Conservation (phyloP, 2,113 vertebrate species). For the Fukomys damarensis region DNA sequence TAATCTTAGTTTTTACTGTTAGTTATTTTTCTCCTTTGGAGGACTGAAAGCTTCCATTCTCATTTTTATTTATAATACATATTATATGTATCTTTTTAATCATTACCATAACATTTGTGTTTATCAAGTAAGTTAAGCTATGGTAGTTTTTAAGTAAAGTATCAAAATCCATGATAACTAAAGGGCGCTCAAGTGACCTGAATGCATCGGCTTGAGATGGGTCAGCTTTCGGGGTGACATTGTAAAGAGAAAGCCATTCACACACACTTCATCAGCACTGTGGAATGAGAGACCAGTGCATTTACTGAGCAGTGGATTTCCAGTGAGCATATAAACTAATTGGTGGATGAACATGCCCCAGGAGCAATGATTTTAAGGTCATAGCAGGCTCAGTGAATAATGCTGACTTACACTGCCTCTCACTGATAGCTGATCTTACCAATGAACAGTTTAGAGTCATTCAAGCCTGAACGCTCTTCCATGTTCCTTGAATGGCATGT, state of each 20-base stretch:
- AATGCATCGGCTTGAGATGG: conserved; percentile 88
- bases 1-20: neutral
- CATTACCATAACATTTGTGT: neutral
- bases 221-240: conserved; percentile 89
- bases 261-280: conserved; percentile 91
- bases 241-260: conserved; percentile 91
- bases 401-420: conserved; percentile 92
- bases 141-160: conserved; percentile 84
- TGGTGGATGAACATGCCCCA: conserved; percentile 91
- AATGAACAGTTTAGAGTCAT: conserved; percentile 91
- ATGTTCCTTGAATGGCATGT: conserved; percentile 92
- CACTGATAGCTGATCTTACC: conserved; percentile 94
- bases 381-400: conserved; percentile 93
- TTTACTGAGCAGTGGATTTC: conserved; percentile 89
- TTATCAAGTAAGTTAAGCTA: conserved; percentile 45
- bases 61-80: conserved; percentile 37
- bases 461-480: conserved; percentile 91
- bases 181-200: conserved; percentile 85
- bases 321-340: conserved; percentile 90
- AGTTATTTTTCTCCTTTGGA: conserved; percentile 20
- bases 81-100: neutral
- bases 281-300: conserved; percentile 90
- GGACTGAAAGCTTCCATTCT: conserved; percentile 38
- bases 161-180: conserved; percentile 82
- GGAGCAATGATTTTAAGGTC: conserved; percentile 93